These are phyloP conservation scores for Leptodactylus fuscus DNA, from an alignment of 2,113 vertebrate species.

Conservation along the genomic window DNA sequence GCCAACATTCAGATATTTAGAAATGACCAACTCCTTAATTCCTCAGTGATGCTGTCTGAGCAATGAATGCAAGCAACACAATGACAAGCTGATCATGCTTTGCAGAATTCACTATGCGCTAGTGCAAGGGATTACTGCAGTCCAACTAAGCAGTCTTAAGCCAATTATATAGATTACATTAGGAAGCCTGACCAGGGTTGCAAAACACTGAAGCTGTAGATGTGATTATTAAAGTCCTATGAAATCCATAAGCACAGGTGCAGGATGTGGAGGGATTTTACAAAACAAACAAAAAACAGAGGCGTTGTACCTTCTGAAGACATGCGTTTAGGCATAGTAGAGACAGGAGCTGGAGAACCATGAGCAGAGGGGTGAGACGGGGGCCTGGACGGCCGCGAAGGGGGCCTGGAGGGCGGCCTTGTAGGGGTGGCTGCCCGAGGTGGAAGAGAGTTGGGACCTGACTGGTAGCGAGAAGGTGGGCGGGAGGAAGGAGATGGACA, in stretches of 20 bases:
- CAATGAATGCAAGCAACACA: slow-evolving; percentile 22
- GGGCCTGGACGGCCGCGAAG: slow-evolving; percentile 97
- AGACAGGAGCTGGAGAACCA: slow-evolving; percentile 93
- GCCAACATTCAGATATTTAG: not conserved
- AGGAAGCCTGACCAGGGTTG: slow-evolving; percentile 20
- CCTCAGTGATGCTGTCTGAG: not conserved
- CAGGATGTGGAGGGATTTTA: slow-evolving; percentile 52
- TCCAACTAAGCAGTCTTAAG: slow-evolving; percentile 33
- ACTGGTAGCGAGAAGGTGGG: slow-evolving; percentile 98
- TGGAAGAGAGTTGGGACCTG: slow-evolving; percentile 97
- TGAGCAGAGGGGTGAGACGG: slow-evolving; percentile 98
- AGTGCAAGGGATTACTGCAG: slow-evolving; percentile 21
- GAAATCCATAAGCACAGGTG: slow-evolving; percentile 11
- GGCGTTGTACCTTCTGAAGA: slow-evolving; percentile 98
- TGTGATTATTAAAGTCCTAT: slow-evolving; percentile 27
- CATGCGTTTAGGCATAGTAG: slow-evolving; percentile 98
- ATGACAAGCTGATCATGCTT: slow-evolving; percentile 21
- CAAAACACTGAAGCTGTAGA: slow-evolving; percentile 36
- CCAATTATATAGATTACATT: slow-evolving; percentile 51
- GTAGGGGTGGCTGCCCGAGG: slow-evolving; percentile 97
- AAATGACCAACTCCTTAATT: not conserved
- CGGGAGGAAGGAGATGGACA: slow-evolving; percentile 99
- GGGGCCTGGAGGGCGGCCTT: slow-evolving; percentile 98
- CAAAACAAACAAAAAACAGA: slow-evolving; percentile 69
- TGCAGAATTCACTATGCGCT: slow-evolving; percentile 22